Percentiles rank a stretch among this genome's conserved stretches.
These are phyloP conservation scores for Himantopus leucocephalus DNA, from an alignment of 2,113 vertebrate species.

Conservation along the genomic window DNA sequence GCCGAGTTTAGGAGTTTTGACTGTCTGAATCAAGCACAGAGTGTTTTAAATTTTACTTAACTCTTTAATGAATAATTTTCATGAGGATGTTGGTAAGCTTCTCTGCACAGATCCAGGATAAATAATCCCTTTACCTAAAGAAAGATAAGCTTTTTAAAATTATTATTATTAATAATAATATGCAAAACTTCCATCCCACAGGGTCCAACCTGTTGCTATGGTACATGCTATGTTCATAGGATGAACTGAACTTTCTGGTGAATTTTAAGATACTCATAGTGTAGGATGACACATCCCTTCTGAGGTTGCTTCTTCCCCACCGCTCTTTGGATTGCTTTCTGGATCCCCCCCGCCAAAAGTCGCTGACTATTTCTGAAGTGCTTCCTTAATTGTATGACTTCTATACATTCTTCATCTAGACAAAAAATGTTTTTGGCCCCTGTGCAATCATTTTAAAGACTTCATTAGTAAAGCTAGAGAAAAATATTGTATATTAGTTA, in stretches of 20 bases:
- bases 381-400: not conserved
- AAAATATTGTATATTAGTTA: not conserved
- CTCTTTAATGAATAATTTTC: not conserved
- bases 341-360: fast-evolving
- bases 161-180: not conserved
- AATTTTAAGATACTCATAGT: not conserved
- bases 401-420: not conserved
- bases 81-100: not conserved
- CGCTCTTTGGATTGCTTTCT: not conserved
- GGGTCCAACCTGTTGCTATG: not conserved
- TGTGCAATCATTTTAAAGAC: not conserved
- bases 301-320: not conserved
- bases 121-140: not conserved
- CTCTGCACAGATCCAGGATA: not conserved
- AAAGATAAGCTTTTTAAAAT: not conserved
- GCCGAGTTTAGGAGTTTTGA: not conserved
- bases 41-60: not conserved
- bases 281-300: not conserved
- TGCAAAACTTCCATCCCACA: not conserved
- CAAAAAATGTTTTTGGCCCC: not conserved
- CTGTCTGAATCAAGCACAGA: not conserved
- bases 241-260: not conserved
- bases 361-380: not conserved
- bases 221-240: not conserved
- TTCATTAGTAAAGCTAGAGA: not conserved